Evolutionary conservation across 64 coral and sea anemone genomes (phyloP), one percentile per base, ranked within the genome.

Genomic region (Montipora cactus): DNA sequence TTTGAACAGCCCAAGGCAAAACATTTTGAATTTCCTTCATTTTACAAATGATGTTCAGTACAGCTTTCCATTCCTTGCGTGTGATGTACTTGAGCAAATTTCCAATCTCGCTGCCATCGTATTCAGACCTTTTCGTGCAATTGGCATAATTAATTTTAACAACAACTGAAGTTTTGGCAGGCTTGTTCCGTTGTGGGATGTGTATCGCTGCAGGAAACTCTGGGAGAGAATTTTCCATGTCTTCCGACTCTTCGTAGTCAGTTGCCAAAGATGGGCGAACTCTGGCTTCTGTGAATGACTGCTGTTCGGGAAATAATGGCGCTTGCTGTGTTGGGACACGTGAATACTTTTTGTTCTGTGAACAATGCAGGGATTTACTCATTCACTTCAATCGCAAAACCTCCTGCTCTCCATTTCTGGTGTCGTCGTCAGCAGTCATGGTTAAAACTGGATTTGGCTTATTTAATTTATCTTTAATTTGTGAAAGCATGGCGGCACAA

Each of bases 51-150:
- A 89, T 75, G 51, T 77, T 89, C n/a, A 89, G 5, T 57, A 58
- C 87, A 53, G 73, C 71, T 57, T 89, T 77, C 87, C 68, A 89
- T 55, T 89, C 87, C 21, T 89, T 89, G 8, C 73, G 47, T 51
- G 87, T 78, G 49, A 89, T 89, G 21, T 89, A 89, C 58, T 89
- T 78, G 47, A 89, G 12, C 64, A 19, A 14, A 67, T 67, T 20
- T 14, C 64, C 64, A 19, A 67, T 67, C 52, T 55, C 52, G 64
- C 12, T 19, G 64, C 64, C 64, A 1, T 67, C 64, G 0, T 67
- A 67, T 14, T 14, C 18, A 4, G 5, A 16, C 13, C 64, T 16
- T 20, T 67, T 67, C 10, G 64, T 19, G 64, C 10, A 67, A 67
- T 67, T 67, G 64, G 4, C 13, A 19, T 67, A 67, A 67, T 67